phyloP scores from a whole-genome alignment of 2,888 invertebrate genomes.

The Macroteleia sp. region DNA sequence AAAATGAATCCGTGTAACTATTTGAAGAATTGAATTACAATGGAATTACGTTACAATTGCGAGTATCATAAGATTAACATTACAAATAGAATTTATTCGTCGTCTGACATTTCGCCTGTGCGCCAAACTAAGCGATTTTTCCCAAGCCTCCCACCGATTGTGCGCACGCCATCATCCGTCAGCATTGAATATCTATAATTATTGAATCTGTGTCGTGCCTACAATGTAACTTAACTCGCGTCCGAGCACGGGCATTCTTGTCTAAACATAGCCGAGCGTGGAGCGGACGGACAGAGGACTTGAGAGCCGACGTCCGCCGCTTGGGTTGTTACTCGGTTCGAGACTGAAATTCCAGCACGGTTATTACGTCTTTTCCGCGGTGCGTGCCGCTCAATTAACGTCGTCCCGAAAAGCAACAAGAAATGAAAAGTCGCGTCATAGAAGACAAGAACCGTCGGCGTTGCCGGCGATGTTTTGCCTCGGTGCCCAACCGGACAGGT shows the following conservation, averaged over 20 bases:
- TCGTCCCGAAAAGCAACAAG: slow-evolving; percentile 56
- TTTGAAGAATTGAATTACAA: too few relatives aligned
- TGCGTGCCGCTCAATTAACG: slow-evolving; percentile 63
- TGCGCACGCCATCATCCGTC: slow-evolving; percentile 19
- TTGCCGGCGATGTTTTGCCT: slow-evolving; percentile 36
- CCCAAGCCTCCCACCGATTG: slow-evolving; percentile 13
- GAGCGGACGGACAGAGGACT: not conserved
- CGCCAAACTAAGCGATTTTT: not conserved
- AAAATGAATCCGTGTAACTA: too few relatives aligned
- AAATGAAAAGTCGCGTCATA: slow-evolving; percentile 48
- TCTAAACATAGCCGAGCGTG: slow-evolving; percentile 37
- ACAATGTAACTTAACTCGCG: slow-evolving; percentile 21
- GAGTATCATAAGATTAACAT: too few relatives aligned
- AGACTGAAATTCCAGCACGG: slow-evolving; percentile 54
- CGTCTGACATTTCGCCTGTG: not conserved
- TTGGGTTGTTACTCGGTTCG: slow-evolving; percentile 26
- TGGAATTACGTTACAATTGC: too few relatives aligned
- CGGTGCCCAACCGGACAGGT: slow-evolving; percentile 52
- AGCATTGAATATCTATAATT: slow-evolving; percentile 36
- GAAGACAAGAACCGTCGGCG: slow-evolving; percentile 1
- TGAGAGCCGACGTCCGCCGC: slow-evolving; percentile 1
- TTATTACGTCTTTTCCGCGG: slow-evolving; percentile 60
- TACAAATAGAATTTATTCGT: not conserved
- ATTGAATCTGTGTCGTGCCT: slow-evolving; percentile 47
- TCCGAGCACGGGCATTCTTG: slow-evolving; percentile 18